Conservation (phyloP, 2,113 vertebrate species). For the Felis chaus region DNA sequence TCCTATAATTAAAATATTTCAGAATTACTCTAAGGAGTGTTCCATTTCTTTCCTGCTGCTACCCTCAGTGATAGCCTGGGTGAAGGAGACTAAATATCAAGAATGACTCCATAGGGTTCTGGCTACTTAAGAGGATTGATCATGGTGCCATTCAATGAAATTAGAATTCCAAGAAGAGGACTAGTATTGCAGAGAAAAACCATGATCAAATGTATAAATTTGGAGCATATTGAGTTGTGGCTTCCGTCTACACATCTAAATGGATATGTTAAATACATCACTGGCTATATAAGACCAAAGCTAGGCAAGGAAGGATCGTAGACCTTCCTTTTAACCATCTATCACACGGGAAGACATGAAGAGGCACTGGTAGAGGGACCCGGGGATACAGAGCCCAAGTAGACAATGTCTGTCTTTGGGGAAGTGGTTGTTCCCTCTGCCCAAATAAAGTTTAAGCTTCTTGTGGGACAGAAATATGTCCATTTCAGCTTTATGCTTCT, state of each 20-base stretch:
- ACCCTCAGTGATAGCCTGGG: background rate
- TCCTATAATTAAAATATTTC: background rate
- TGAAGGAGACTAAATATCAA: slow-evolving; percentile 35
- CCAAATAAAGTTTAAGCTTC: background rate
- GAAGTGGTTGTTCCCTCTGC: background rate
- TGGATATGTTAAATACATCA: background rate
- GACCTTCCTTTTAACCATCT: background rate
- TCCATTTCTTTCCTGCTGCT: background rate
- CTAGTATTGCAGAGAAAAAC: background rate
- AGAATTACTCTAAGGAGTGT: background rate
- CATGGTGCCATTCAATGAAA: background rate
- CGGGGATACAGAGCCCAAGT: background rate
- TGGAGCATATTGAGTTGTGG: background rate
- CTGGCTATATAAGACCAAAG: background rate
- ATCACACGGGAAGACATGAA: background rate
- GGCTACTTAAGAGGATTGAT: background rate
- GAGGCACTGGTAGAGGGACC: background rate
- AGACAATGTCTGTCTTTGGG: background rate
- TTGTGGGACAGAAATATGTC: background rate
- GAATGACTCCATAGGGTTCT: background rate
- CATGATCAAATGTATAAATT: background rate
- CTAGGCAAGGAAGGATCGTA: background rate
- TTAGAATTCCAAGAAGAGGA: slow-evolving; percentile 15
- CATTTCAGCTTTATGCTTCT: background rate
- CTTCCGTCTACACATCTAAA: background rate